phyloP scores from a whole-genome alignment of 2,888 invertebrate species.

The Actias luna region DNA sequence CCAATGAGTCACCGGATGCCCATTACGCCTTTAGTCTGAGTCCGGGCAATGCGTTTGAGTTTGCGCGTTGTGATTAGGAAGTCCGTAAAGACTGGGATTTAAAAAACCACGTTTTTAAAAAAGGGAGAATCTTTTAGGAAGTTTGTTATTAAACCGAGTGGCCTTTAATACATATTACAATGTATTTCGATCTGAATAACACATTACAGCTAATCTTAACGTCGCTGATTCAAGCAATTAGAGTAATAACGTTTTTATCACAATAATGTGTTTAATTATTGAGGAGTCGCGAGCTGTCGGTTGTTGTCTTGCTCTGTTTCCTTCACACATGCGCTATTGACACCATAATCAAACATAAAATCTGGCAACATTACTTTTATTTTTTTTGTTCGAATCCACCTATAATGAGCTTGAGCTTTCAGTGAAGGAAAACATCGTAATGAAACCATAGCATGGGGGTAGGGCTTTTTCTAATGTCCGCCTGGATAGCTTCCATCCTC shows the following conservation, averaged over 20 bases:
- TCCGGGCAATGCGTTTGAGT: no score
- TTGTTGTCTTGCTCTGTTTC: constrained; percentile 60
- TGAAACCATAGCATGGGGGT: no score
- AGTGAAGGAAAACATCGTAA: no score
- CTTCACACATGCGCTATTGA: constrained; percentile 34
- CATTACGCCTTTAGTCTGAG: no score
- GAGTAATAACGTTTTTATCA: constrained; percentile 24
- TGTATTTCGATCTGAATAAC: background rate
- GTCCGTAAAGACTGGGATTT: no score
- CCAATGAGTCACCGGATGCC: no score
- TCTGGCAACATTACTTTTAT: constrained; percentile 29
- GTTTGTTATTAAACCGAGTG: no score
- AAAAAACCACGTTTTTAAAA: no score
- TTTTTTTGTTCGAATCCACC: background rate
- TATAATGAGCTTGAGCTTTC: background rate
- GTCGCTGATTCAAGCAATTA: constrained; percentile 1
- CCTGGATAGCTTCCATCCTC: no score
- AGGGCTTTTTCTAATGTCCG: no score
- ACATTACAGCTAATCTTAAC: background rate
- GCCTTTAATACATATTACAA: background rate
- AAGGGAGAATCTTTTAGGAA: no score
- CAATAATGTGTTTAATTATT: constrained; percentile 37
- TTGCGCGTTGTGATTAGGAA: no score
- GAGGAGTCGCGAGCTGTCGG: constrained; percentile 32
- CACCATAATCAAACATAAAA: constrained; percentile 24